Base-by-base conservation (phyloP, 1,140 invertebrate genomes). In the Bombus ignitus region DNA sequence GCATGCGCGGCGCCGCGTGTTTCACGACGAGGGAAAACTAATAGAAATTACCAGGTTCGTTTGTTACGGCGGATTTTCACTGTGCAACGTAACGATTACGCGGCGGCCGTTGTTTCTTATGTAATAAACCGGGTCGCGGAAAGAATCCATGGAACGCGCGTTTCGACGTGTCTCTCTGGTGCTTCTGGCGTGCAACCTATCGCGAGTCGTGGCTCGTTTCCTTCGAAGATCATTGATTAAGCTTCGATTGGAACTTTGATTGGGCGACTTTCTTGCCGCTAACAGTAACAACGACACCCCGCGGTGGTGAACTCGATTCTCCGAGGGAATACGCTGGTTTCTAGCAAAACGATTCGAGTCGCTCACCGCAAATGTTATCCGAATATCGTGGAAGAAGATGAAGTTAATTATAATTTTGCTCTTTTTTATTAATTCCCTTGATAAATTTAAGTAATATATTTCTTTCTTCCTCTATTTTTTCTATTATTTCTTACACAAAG, bases 101-200 rank as follows among this genome's bases (percentile, higher is more conserved):
- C 72, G 78, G 73, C 47, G 68, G 35, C 39, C 28, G 85, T 74
- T 79, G 81, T 82, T 76, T 32, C 66, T 90, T 90, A 90, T 57
- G 79, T 90, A 90, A 90, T 70, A 81, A 76, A 84, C 80, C 88
- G 86, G 44, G 66, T 76, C 83, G 86, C 59, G 74, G 57, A 81
- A 88, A 70, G 88, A 82, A 90, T 90, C 66, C 37, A 3, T 75
- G 68, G 88, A 90, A 90, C 87, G 89, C 86, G 88, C 75, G 76
- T 87, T 83, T 88, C 89, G 57, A 81, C 42, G 71, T 84, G 59
- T 87, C 77, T 25, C 39, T 47, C 62, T 42, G 59, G 75, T 81
- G 77, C 71, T 87, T 37, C 84, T 83, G 62, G 53, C 76, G 74
- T 39, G 47, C 74, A 83, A 82, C 65, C 57, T 80, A 76, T 74